Conservation (phyloP, 53 echinoderm and acorn worm genomes). For the Glandiceps talaboti region DNA sequence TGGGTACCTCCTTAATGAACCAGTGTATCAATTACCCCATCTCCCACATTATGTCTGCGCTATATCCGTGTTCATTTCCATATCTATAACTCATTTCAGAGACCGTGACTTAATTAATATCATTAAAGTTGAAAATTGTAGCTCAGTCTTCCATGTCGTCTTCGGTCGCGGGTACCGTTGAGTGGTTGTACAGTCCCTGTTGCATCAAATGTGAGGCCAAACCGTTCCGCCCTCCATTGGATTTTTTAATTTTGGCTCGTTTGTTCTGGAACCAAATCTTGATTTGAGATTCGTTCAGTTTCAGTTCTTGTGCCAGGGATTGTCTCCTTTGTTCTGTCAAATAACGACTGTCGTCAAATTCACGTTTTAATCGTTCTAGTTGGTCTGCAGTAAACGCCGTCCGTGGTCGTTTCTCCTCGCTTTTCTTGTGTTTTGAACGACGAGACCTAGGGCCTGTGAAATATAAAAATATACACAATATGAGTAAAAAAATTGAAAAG, state of each 20-base stretch:
- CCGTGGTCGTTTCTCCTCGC: slow-evolving; percentile 91
- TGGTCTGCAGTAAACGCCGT: slow-evolving; percentile 97
- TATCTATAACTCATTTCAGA: no score
- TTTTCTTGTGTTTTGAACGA: slow-evolving; percentile 52
- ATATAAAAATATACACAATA: neutral
- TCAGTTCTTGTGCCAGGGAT: slow-evolving; percentile 68
- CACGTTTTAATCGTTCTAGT: slow-evolving; percentile 81
- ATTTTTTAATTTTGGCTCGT: slow-evolving; percentile 99
- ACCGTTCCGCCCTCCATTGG: slow-evolving; percentile 68
- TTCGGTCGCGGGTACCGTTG: slow-evolving; percentile 45
- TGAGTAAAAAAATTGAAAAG: no score
- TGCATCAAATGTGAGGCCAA: slow-evolving; percentile 77
- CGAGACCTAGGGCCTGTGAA: slow-evolving; percentile 72
- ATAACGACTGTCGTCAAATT: slow-evolving; percentile 90
- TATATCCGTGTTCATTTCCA: neutral
- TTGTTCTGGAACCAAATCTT: slow-evolving; percentile 99
- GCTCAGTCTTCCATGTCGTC: slow-evolving; percentile 3
- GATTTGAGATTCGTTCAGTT: slow-evolving; percentile 96
- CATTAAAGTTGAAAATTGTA: no score
- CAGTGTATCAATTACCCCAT: neutral
- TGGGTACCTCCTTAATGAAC: neutral
- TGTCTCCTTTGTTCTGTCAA: slow-evolving; percentile 91
- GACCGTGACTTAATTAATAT: neutral
- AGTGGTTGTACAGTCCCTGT: slow-evolving; percentile 95
- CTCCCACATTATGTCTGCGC: neutral